Base-by-base conservation (phyloP, 2,888 invertebrate species). In the Uropetala carovei region DNA sequence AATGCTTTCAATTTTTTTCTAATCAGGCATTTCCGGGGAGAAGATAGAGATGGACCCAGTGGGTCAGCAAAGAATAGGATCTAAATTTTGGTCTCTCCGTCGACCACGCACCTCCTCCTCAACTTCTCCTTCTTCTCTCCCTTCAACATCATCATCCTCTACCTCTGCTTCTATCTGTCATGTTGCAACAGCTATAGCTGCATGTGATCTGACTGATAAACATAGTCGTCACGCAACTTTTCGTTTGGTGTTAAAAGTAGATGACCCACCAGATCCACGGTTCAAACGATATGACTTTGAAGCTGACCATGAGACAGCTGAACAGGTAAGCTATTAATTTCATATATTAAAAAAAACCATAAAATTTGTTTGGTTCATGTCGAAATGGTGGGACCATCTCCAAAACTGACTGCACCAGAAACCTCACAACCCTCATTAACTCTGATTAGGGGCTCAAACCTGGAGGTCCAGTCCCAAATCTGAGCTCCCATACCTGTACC, bases 1-100 rank as follows among this genome's bases (percentile, higher is more conserved):
- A 60, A 60, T 43, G 18, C 10, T 91, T 11, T 58, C 30, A 14
- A 30, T 57, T 56, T 30, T 60, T 82, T 81, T 58, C 93, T 92
- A 93, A 94, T 81, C 93, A 96, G 96, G 98, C 86, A 97, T 99
- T 93, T 98, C 98, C 18, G 97, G 98, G 10, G 98, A 99, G 94
- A 98, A 98, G 94, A 97, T 99, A 93, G 99, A 99, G 95, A 98
- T 99, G 92, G 98, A 98, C 94, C 98, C 98, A 0, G 96, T 98
- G 56, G 96, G 97, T 60, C 96, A 96, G 68, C 95, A 95, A 92
- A 95, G 95, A 93, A 95, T 95, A 18, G 94, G 94, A 9, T 94
- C 95, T 56, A 94, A 94, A 93, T 95, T 96, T 93, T 96, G 96
- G 95, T 96, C 96, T 84, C 96, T 97, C 94, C 96, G 97, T 93